phyloP scores from a whole-genome alignment of 2,888 invertebrate species.

The Oscheius sp. region DNA sequence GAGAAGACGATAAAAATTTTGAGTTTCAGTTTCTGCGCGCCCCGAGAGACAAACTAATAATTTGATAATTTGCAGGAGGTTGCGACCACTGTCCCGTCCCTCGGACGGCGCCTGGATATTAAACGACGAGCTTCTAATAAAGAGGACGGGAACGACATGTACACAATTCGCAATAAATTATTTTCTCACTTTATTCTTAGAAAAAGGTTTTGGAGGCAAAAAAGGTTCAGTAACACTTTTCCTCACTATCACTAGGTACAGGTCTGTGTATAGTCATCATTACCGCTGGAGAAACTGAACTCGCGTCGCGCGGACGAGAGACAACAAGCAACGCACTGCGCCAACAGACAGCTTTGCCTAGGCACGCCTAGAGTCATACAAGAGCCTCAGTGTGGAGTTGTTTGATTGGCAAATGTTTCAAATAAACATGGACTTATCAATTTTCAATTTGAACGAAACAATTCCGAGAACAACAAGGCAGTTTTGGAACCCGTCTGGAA shows the following conservation, averaged over 20 bases:
- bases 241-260: slow-evolving; percentile 22
- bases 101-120: slow-evolving; percentile 52
- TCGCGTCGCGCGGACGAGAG: not conserved
- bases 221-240: slow-evolving; percentile 1
- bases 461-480: not conserved
- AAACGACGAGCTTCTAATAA: slow-evolving; percentile 5
- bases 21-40: slow-evolving; percentile 7
- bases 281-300: slow-evolving; percentile 20
- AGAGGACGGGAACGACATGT: not conserved
- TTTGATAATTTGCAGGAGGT: slow-evolving; percentile 34
- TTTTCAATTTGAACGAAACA: not conserved
- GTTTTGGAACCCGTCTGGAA: slow-evolving; percentile 12
- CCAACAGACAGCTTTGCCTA: not conserved
- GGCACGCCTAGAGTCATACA: no score
- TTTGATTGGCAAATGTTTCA: no score
- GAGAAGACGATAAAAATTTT: slow-evolving; percentile 9
- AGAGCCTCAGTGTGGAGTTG: no score
- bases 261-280: slow-evolving; percentile 29
- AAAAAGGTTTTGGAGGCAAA: slow-evolving; percentile 8
- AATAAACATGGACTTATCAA: no score
- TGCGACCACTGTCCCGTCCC: slow-evolving; percentile 58
- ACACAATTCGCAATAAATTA: slow-evolving; percentile 7
- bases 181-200: not conserved
- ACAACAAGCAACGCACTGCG: not conserved
- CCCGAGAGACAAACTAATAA: not conserved